Conservation (phyloP, 2,888 invertebrate genomes). For the Nemotelus pantherinus region DNA sequence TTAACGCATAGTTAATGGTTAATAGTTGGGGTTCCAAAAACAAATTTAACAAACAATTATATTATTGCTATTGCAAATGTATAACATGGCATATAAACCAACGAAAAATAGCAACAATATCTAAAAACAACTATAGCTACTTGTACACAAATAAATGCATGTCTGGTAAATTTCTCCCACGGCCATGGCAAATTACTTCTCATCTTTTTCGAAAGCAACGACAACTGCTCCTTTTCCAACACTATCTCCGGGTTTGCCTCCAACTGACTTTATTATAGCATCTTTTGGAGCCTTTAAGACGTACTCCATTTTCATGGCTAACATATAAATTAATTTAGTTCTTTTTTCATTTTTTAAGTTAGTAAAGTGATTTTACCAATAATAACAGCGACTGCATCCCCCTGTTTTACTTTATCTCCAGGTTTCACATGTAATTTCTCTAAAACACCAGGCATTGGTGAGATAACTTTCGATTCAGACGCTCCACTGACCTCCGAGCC, state of each 20-base stretch:
- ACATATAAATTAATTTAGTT: constrained; percentile 3
- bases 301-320: constrained; percentile 99
- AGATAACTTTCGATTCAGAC: constrained; percentile 72
- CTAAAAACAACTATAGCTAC: no score
- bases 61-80: no score
- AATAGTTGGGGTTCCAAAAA: no score
- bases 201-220: constrained; percentile 67
- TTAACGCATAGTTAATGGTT: no score
- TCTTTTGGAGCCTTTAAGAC: constrained; percentile 85
- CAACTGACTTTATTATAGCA: constrained; percentile 79
- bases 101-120: no score
- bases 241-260: constrained; percentile 80
- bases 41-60: no score
- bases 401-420: constrained; percentile 84
- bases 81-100: no score
- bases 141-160: constrained; percentile 28
- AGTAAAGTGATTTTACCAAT: constrained; percentile 66
- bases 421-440: constrained; percentile 87
- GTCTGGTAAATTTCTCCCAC: constrained; percentile 14
- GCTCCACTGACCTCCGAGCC: constrained; percentile 60
- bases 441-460: constrained; percentile 96
- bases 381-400: constrained; percentile 91
- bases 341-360: constrained; percentile 4
- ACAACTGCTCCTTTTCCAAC: constrained; percentile 79
- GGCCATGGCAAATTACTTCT: not conserved